Evolutionary conservation across 2,888 invertebrate genomes (phyloP).

Genomic region (Caenorhabditis sinica): DNA sequence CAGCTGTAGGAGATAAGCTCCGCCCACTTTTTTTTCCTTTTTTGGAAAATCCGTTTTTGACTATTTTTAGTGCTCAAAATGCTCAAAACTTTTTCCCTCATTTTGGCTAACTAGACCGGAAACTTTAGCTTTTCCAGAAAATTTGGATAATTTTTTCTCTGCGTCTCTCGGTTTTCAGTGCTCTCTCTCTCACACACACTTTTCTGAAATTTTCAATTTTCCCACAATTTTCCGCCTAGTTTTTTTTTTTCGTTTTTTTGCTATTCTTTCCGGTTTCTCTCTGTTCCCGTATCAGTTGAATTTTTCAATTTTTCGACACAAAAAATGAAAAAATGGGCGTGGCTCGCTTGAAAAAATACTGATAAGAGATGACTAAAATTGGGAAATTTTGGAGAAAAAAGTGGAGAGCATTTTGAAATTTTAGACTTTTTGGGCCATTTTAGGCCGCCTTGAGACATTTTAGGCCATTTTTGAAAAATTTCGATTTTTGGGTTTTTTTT

Average conservation of each 20-base stretch:
- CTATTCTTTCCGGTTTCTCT: neutral
- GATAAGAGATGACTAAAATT: too few species aligned
- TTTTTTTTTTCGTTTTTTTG: neutral
- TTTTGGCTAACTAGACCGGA: too few species aligned
- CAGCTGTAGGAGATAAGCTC: too few species aligned
- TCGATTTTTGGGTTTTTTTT: neutral
- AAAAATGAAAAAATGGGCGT: slow-evolving; percentile 25
- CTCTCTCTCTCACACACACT: too few species aligned
- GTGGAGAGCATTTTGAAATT: neutral
- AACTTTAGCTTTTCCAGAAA: too few species aligned
- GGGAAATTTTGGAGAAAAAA: neutral
- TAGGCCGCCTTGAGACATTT: neutral
- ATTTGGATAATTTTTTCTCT: too few species aligned
- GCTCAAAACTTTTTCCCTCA: neutral
- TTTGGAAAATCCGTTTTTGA: too few species aligned
- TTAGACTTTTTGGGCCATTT: neutral
- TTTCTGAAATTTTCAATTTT: too few species aligned
- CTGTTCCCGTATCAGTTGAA: neutral
- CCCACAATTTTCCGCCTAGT: too few species aligned
- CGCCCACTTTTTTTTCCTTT: too few species aligned
- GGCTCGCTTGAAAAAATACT: neutral
- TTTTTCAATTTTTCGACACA: neutral
- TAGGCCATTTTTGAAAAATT: neutral
- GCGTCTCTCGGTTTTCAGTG: too few species aligned
- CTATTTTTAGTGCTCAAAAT: neutral